Evolutionary conservation across 2,888 invertebrate genomes (phyloP).

Genomic region (Epinotia demarniana): DNA sequence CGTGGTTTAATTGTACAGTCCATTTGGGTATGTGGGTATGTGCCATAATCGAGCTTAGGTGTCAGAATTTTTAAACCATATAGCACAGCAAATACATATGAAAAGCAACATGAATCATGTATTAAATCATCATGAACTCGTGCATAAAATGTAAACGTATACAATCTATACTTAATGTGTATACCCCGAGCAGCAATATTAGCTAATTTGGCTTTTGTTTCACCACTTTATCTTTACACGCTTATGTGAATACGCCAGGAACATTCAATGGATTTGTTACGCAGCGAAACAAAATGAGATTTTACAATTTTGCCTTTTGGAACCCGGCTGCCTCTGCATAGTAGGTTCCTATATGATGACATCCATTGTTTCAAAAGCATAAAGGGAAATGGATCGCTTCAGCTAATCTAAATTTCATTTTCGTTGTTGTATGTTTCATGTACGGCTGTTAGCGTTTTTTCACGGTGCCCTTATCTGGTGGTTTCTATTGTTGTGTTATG

Average conservation of each 20-base stretch:
- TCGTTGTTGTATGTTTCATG: slow-evolving; percentile 42
- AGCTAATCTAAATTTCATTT: slow-evolving; percentile 48
- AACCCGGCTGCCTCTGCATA: slow-evolving; percentile 10
- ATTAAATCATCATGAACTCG: background rate
- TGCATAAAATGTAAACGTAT: background rate
- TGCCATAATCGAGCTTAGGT: too few species aligned
- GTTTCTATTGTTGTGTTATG: slow-evolving; percentile 33
- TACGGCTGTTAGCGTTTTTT: slow-evolving; percentile 45
- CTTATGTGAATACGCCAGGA: slow-evolving; percentile 33
- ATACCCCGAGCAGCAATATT: slow-evolving; percentile 26
- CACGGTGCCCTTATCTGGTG: slow-evolving; percentile 39
- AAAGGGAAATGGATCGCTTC: slow-evolving; percentile 46
- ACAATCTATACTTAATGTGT: background rate
- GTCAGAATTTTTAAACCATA: background rate
- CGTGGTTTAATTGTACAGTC: too few species aligned
- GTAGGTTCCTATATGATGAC: slow-evolving; percentile 29
- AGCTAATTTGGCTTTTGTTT: slow-evolving; percentile 44
- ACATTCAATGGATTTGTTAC: slow-evolving; percentile 46
- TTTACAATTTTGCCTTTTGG: slow-evolving; percentile 45
- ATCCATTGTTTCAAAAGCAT: slow-evolving; percentile 46
- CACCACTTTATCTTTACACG: slow-evolving; percentile 44
- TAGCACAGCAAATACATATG: background rate
- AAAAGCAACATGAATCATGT: background rate
- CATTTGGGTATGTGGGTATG: too few species aligned
- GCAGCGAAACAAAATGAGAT: slow-evolving; percentile 44